These are phyloP conservation scores for Globicephala melas DNA, from an alignment of 2,113 vertebrate species.

Conservation along the genomic window DNA sequence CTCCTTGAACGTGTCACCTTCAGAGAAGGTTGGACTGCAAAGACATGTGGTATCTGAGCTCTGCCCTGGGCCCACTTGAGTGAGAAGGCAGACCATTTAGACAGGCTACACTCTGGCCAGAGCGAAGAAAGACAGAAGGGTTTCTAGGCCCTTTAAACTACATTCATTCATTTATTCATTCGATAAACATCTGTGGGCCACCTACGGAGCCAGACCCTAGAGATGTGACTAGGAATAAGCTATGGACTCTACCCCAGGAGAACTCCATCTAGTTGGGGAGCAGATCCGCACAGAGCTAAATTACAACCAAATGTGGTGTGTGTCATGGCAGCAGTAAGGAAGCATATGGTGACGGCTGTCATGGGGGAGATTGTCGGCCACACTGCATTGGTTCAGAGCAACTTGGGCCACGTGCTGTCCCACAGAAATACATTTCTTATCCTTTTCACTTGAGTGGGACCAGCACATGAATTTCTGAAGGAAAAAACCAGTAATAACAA, in stretches of 20 bases:
- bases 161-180: background rate
- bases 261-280: background rate
- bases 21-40: constrained; percentile 3
- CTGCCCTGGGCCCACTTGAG: background rate
- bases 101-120: background rate
- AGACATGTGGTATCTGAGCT: constrained; percentile 22
- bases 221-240: background rate
- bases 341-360: background rate
- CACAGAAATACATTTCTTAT: background rate
- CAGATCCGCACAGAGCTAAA: background rate
- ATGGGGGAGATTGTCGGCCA: background rate
- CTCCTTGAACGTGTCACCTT: constrained; percentile 11
- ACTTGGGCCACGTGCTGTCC: background rate
- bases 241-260: background rate
- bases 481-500: background rate
- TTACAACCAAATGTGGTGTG: background rate
- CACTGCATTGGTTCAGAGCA: background rate
- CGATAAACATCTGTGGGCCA: background rate
- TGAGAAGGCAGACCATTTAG: background rate
- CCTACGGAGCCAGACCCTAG: background rate
- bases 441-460: background rate
- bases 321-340: background rate
- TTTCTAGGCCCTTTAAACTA: background rate
- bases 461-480: background rate
- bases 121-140: background rate